Percentiles rank a stretch among this genome's conserved stretches.
Evolutionary conservation across 2,113 vertebrate genomes (phyloP).

Genomic region (Mionectes macconnelli): DNA sequence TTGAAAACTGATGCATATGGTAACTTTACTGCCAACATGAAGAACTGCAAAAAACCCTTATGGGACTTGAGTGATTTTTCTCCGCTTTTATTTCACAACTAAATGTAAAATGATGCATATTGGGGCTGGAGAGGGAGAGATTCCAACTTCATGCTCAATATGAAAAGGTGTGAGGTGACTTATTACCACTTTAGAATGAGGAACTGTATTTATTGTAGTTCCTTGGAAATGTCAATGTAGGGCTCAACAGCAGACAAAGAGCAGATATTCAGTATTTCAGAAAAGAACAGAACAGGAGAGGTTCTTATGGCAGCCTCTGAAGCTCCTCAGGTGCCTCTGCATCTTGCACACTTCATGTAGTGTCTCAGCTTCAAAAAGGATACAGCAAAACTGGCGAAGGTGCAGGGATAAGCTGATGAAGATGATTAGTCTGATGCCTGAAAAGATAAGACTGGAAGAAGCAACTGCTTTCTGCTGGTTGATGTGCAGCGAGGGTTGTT

Average conservation of each 20-base stretch:
- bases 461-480: background rate
- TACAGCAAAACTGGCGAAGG: background rate
- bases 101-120: background rate
- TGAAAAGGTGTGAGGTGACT: background rate
- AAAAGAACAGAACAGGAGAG: background rate
- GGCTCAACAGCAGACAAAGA: background rate
- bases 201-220: background rate
- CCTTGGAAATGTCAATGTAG: background rate
- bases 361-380: background rate
- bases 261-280: background rate
- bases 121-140: background rate
- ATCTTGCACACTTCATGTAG: background rate
- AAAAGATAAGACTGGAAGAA: background rate
- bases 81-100: background rate
- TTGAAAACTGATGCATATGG: background rate
- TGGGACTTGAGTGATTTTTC: background rate
- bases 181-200: background rate
- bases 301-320: background rate
- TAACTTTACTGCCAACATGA: background rate
- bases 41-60: background rate
- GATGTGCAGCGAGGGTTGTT: background rate
- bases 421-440: background rate
- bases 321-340: background rate
- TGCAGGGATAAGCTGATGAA: background rate
- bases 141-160: background rate